These are phyloP conservation scores for Eonycteris spelaea DNA, from an alignment of 2,113 vertebrate genomes.

Conservation along the genomic window DNA sequence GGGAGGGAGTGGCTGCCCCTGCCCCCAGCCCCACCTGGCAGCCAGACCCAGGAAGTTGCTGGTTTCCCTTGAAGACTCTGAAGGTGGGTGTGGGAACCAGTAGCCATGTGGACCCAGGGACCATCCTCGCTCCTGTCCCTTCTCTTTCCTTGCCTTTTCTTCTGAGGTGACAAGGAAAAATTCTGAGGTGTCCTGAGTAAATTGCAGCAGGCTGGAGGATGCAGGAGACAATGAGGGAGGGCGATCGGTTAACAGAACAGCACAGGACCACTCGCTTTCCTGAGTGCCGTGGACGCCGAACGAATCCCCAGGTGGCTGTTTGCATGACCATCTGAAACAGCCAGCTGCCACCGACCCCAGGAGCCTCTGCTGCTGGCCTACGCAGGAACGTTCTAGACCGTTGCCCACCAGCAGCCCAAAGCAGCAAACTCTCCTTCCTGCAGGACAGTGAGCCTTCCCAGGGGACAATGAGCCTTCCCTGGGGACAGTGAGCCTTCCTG, in stretches of 20 bases:
- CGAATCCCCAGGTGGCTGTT: not conserved
- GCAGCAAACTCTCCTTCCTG: not conserved
- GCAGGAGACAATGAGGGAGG: not conserved
- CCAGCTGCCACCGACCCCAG: not conserved
- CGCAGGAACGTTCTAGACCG: not conserved
- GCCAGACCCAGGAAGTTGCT: not conserved
- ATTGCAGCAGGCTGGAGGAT: not conserved
- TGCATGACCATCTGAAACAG: not conserved
- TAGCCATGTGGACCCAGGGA: not conserved
- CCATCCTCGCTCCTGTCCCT: fast-evolving
- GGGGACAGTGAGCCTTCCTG: too few species aligned
- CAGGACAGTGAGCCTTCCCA: too few species aligned
- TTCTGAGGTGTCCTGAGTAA: not conserved
- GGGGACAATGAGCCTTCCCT: too few species aligned
- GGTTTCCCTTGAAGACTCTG: not conserved
- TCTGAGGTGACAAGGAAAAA: not conserved
- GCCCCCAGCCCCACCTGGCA: not conserved
- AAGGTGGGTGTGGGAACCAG: not conserved
- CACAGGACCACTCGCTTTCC: not conserved
- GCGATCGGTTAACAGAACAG: not conserved
- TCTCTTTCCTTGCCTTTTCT: not conserved
- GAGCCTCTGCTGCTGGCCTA: not conserved
- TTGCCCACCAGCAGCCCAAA: not conserved
- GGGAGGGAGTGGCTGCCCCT: not conserved
- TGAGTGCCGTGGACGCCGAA: not conserved